Evolutionary conservation across 2,113 vertebrate genomes (phyloP), one percentile per base, ranked within the genome.

Genomic region (Spea bombifrons): DNA sequence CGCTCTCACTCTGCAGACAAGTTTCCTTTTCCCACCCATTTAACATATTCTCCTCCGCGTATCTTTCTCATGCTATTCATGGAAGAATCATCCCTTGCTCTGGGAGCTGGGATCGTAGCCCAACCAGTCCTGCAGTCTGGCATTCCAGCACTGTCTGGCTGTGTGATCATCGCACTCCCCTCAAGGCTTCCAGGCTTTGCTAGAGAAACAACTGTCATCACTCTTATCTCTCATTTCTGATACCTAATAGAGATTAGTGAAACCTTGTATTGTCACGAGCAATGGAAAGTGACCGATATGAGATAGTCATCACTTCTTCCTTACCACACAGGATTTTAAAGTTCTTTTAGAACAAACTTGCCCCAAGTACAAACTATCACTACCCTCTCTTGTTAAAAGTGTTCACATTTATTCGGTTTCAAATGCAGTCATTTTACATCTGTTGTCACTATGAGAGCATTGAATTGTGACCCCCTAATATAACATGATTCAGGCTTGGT

Each of bases 61-160:
- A 83, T 87, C 89, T 92, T 89, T 78, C 89, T 84, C 83, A 83
- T 76, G 86, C 84, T 88, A 91, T 88, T 92, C 88, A 89, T 87
- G 84, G 86, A 87, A 85, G 85, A 87, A 89, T 87, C 87, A 84
- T 88, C 87, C 76, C 88, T 84, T 87, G 87, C 90, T 90, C 87
- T 82, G 82, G 83, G 86, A 75, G 70, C 79, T 79, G 81, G 86
- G 76, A 85, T 84, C 87, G 75, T 84, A 77, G 82, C 83, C 84
- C 79, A 83, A 83, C 87, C 80, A 84, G 84, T 88, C 84, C 88
- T 82, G 83, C 84, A 85, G 84, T 87, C 86, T 89, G 76, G 78
- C 72, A 84, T 87, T 86, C 84, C 75, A 67, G 72, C 73, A 82
- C 85, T 90, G 88, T 86, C 88, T 89, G 84, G 80, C 89, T 86